Evolutionary conservation across 2,888 invertebrate genomes (phyloP).

Genomic region (Andrena trimmerana): DNA sequence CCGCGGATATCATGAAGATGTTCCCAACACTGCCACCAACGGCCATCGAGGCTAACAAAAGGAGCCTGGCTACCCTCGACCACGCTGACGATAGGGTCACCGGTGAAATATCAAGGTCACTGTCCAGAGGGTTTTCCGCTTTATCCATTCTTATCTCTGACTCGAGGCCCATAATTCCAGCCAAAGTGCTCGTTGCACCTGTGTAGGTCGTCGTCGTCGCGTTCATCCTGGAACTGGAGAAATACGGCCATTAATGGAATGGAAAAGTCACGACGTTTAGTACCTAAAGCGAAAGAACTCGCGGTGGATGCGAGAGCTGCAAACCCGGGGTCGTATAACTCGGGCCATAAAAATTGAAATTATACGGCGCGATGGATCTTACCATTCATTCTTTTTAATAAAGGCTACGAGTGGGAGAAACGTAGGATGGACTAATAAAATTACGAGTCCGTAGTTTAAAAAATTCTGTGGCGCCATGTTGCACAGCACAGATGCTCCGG

Average conservation of each 20-base stretch:
- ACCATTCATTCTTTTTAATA: conserved; percentile 2
- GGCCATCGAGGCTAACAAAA: conserved; percentile 88
- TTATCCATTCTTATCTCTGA: conserved; percentile 74
- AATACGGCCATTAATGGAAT: neutral
- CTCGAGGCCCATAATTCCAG: conserved; percentile 72
- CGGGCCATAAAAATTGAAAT: neutral
- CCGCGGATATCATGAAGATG: conserved; percentile 91
- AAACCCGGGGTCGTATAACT: neutral
- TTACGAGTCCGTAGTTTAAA: neutral
- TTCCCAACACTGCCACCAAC: conserved; percentile 90
- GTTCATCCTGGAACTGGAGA: conserved; percentile 71
- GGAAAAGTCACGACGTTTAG: neutral
- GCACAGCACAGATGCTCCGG: conserved; percentile 1
- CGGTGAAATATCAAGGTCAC: conserved; percentile 87
- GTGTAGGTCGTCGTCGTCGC: conserved; percentile 53
- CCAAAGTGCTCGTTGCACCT: conserved; percentile 63
- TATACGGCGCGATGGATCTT: neutral
- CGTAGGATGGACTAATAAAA: neutral
- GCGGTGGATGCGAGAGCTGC: neutral
- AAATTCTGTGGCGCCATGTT: neutral
- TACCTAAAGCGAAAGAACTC: neutral
- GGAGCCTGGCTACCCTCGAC: conserved; percentile 89
- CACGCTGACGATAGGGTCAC: conserved; percentile 89
- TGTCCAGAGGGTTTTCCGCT: conserved; percentile 68
- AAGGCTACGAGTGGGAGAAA: neutral